phyloP scores from a whole-genome alignment of 2,888 invertebrate species.

The Copidosoma aretas region DNA sequence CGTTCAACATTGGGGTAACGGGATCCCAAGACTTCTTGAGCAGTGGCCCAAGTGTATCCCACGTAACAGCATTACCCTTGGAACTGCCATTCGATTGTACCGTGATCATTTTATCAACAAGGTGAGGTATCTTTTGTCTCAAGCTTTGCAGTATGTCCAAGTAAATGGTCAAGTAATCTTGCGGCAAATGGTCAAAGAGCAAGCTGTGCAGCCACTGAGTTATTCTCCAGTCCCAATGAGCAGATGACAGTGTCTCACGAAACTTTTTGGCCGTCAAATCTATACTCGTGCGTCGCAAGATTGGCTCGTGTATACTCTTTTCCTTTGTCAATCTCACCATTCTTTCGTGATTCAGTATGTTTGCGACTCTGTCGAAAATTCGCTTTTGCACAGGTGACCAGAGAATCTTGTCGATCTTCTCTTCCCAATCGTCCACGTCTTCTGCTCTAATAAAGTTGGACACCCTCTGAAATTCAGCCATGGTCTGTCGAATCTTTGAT shows the following conservation, averaged over 20 bases:
- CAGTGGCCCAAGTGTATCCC: conserved; percentile 72
- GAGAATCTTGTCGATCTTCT: conserved; percentile 66
- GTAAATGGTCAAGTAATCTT: conserved; percentile 74
- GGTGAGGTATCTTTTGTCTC: conserved; percentile 72
- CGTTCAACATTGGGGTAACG: conserved; percentile 65
- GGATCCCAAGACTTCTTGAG: conserved; percentile 80
- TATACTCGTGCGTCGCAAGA: conserved; percentile 72
- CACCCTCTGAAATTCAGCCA: conserved; percentile 76
- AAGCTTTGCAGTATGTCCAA: conserved; percentile 78
- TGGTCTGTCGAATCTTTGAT: conserved; percentile 68
- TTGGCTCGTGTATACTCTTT: conserved; percentile 70
- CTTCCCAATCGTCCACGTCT: conserved; percentile 74
- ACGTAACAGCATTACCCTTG: conserved; percentile 64
- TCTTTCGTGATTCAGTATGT: conserved; percentile 72
- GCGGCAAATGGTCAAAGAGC: conserved; percentile 72
- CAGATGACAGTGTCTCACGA: conserved; percentile 72
- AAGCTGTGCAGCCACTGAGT: conserved; percentile 80
- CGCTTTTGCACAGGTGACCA: conserved; percentile 73
- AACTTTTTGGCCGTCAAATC: conserved; percentile 75
- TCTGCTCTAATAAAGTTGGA: conserved; percentile 69
- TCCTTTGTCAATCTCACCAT: conserved; percentile 70
- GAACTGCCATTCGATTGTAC: conserved; percentile 64
- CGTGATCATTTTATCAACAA: conserved; percentile 77
- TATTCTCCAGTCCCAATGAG: conserved; percentile 76
- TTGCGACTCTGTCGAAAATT: conserved; percentile 71